Conservation (phyloP, 37 sponge, comb jelly and placozoan genomes). For the Theonella swinhoei region DNA sequence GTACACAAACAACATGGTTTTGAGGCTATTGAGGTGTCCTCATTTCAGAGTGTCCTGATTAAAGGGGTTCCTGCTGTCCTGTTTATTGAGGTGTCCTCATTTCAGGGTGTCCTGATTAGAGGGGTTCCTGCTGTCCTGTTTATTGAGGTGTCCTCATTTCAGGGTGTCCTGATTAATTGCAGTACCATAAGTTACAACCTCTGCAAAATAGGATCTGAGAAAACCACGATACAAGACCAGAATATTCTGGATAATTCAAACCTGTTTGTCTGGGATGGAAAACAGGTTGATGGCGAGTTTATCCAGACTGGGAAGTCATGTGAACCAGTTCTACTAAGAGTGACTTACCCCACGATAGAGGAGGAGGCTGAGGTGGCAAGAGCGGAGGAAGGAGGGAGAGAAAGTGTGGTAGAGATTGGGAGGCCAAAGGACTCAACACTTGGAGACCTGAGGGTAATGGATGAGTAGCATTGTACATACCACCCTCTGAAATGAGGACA, state of each 20-base stretch:
- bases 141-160: too few relatives aligned
- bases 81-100: too few relatives aligned
- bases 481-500: background rate
- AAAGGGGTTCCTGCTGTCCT: too few relatives aligned
- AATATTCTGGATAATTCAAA: constrained; percentile 16
- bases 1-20: too few relatives aligned
- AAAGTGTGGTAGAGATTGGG: constrained; percentile 33
- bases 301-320: constrained; percentile 29
- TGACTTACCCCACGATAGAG: constrained; percentile 52
- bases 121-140: too few relatives aligned
- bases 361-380: background rate
- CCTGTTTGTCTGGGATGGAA: constrained; percentile 74
- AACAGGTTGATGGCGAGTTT: constrained; percentile 43
- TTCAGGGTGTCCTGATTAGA: too few relatives aligned
- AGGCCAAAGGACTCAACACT: constrained; percentile 54
- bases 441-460: constrained; percentile 43
- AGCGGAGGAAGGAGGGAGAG: constrained; percentile 1
- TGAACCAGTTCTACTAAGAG: constrained; percentile 73
- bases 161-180: too few relatives aligned
- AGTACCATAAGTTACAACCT: too few relatives aligned
- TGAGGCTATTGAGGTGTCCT: too few relatives aligned
- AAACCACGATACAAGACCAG: background rate
- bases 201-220: too few relatives aligned
- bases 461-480: background rate
- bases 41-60: too few relatives aligned